These are phyloP conservation scores for Cyanistes caeruleus DNA, from an alignment of 2,113 vertebrate species.

Conservation along the genomic window DNA sequence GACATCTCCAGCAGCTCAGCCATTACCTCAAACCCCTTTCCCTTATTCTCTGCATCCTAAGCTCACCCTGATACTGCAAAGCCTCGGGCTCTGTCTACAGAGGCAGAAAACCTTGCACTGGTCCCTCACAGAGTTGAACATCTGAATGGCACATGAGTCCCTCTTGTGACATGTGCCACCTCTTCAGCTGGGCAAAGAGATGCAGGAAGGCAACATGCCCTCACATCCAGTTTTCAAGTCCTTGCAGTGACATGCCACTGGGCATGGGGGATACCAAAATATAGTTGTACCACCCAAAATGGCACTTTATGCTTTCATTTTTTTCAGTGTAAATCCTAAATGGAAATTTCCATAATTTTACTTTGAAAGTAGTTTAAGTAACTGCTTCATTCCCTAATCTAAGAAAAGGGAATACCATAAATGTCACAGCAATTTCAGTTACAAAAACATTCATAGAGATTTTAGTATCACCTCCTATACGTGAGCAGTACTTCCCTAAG, in stretches of 20 bases:
- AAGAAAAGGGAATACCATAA: slow-evolving; percentile 2
- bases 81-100: background rate
- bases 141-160: rapidly evolving
- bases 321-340: background rate
- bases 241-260: background rate
- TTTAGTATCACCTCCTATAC: slow-evolving; percentile 11
- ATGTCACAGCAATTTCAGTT: slow-evolving; percentile 31
- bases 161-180: background rate
- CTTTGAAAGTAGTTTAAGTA: background rate
- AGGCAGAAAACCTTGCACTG: background rate
- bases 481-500: background rate
- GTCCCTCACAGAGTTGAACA: background rate
- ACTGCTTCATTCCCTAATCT: slow-evolving; percentile 7
- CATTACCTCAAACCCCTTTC: background rate
- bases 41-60: background rate
- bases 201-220: rapidly evolving
- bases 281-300: background rate
- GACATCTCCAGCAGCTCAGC: background rate
- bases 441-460: slow-evolving; percentile 36
- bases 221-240: background rate
- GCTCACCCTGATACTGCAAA: background rate
- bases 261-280: background rate
- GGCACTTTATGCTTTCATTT: background rate
- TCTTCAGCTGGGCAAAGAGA: background rate
- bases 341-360: background rate